Conservation (phyloP, 2,113 vertebrate species). For the Choloepus hoffmanni region DNA sequence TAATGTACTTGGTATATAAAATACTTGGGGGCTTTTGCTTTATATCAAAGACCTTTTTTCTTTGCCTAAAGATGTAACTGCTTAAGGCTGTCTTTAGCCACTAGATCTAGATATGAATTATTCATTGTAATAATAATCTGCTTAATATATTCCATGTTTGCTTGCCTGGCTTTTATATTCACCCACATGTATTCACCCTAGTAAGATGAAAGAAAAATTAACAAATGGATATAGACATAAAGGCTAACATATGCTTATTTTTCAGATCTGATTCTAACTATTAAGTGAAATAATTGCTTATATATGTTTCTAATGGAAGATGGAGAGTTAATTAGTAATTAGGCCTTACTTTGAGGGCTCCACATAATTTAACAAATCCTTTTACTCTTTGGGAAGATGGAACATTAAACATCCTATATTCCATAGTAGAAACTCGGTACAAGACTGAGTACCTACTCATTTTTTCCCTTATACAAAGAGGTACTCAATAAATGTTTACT, state of each 20-base stretch:
- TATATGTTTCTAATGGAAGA: background rate
- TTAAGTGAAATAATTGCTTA: background rate
- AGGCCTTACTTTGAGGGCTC: background rate
- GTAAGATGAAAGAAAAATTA: slow-evolving; percentile 18
- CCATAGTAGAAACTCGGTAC: background rate
- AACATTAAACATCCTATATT: background rate
- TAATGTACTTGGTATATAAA: background rate
- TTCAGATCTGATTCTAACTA: background rate
- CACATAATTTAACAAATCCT: background rate
- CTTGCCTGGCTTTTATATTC: background rate
- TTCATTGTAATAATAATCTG: background rate
- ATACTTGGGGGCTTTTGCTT: background rate
- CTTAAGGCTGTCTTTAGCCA: background rate
- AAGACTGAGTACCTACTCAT: background rate
- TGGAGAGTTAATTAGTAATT: background rate
- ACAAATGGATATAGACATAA: background rate
- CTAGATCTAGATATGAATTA: background rate
- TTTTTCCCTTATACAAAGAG: background rate
- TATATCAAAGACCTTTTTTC: background rate
- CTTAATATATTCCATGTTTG: background rate
- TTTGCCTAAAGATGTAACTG: background rate
- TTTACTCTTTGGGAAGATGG: background rate
- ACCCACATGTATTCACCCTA: background rate
- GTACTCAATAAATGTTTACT: background rate
- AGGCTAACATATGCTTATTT: background rate